These are phyloP conservation scores for Karalla daura DNA, from an alignment of 2,797 vertebrate genomes.

Conservation along the genomic window DNA sequence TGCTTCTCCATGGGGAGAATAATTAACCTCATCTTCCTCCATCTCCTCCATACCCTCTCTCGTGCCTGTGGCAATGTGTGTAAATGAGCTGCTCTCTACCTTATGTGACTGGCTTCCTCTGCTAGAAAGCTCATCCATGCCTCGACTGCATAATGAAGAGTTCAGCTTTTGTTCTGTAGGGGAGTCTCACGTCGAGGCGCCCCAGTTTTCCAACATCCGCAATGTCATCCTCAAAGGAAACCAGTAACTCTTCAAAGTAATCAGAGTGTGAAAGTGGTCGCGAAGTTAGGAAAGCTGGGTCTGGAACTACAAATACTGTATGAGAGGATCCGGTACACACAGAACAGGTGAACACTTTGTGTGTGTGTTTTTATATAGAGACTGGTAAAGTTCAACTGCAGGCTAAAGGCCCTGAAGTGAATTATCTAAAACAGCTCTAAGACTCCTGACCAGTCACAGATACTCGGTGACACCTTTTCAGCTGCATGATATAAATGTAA, in stretches of 20 bases:
- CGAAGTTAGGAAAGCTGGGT: constrained; percentile 9
- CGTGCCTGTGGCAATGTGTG: constrained; percentile 56
- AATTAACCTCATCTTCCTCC: constrained; percentile 63
- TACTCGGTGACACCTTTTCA: background rate
- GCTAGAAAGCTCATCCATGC: constrained; percentile 14
- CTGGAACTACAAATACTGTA: background rate
- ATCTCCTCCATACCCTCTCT: constrained; percentile 27
- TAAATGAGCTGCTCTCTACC: constrained; percentile 44
- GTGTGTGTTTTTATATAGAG: background rate
- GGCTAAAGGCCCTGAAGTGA: too few species aligned
- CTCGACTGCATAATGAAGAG: constrained; percentile 33
- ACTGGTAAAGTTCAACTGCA: too few species aligned
- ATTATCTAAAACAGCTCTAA: background rate
- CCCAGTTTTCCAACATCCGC: constrained; percentile 40
- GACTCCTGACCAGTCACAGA: too few species aligned
- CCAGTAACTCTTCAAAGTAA: constrained; percentile 17
- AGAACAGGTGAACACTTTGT: background rate
- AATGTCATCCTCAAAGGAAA: constrained; percentile 56
- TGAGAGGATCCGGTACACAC: background rate
- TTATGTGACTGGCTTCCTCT: constrained; percentile 16
- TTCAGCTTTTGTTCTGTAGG: constrained; percentile 24
- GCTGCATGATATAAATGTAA: background rate
- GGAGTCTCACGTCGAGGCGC: background rate
- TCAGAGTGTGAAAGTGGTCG: constrained; percentile 6
- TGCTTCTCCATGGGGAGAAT: constrained; percentile 44